Conservation (phyloP, 1,140 invertebrate genomes). For the Drosophila lini region DNA sequence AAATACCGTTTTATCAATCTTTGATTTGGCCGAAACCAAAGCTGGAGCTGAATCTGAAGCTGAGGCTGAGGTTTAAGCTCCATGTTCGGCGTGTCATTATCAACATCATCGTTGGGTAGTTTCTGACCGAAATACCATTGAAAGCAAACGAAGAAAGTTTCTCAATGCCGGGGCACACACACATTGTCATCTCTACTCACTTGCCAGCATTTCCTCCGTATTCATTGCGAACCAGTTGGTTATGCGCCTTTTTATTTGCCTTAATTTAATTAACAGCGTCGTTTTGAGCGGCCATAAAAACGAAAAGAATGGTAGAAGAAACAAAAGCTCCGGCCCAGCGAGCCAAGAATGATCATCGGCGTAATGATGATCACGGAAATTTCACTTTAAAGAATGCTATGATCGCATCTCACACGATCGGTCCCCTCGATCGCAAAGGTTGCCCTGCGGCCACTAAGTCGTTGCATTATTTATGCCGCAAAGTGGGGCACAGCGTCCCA, state of each 20-base stretch:
- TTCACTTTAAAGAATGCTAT: slow-evolving; percentile 82
- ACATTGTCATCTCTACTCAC: slow-evolving; percentile 46
- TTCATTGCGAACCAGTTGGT: slow-evolving; percentile 65
- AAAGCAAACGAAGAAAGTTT: slow-evolving; percentile 81
- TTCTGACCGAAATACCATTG: slow-evolving; percentile 80
- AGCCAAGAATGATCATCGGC: slow-evolving; percentile 36
- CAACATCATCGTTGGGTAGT: slow-evolving; percentile 39
- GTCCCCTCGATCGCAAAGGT: slow-evolving; percentile 36
- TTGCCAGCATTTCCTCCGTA: slow-evolving; percentile 49
- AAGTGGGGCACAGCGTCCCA: slow-evolving; percentile 55
- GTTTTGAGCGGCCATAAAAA: slow-evolving; percentile 63
- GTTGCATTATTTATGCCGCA: slow-evolving; percentile 77
- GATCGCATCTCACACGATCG: slow-evolving; percentile 30
- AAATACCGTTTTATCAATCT: slow-evolving; percentile 76
- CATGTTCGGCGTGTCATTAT: slow-evolving; percentile 35
- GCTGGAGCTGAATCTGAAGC: slow-evolving; percentile 1
- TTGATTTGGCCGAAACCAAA: slow-evolving; percentile 20
- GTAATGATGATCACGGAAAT: slow-evolving; percentile 48
- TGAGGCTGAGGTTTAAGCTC: slow-evolving; percentile 9
- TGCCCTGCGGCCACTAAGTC: slow-evolving; percentile 31
- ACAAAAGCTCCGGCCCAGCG: slow-evolving; percentile 10
- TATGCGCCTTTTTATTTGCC: slow-evolving; percentile 73
- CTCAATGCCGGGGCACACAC: slow-evolving; percentile 49
- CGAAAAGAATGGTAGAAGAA: slow-evolving; percentile 27
- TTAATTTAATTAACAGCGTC: slow-evolving; percentile 79